Evolutionary conservation across 2,888 invertebrate genomes (phyloP).

Genomic region (Aphidius colemani): DNA sequence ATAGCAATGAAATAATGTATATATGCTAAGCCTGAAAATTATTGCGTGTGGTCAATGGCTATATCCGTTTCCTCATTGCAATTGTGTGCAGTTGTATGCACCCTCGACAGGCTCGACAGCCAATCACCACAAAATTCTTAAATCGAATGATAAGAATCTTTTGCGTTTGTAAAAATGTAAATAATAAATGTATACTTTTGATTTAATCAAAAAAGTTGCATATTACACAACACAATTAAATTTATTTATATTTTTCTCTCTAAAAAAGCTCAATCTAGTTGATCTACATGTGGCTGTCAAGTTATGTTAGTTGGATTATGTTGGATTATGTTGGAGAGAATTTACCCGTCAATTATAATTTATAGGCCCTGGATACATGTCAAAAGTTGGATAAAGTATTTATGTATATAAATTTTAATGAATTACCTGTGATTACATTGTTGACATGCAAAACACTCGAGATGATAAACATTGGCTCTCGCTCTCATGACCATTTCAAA

Average conservation of each 20-base stretch:
- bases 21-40: slow-evolving; percentile 28
- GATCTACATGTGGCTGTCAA: neutral
- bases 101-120: slow-evolving; percentile 49
- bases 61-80: slow-evolving; percentile 54
- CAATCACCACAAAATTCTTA: slow-evolving; percentile 40
- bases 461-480: slow-evolving; percentile 88
- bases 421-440: slow-evolving; percentile 96
- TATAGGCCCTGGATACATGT: too few species aligned
- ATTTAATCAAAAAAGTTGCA: slow-evolving; percentile 13
- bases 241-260: neutral
- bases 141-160: slow-evolving; percentile 7
- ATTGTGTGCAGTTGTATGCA: slow-evolving; percentile 1
- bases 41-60: slow-evolving; percentile 57
- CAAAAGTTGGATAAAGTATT: too few species aligned
- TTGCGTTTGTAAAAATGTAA: slow-evolving; percentile 19
- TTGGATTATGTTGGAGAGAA: neutral
- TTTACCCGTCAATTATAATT: slow-evolving; percentile 5
- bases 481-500: slow-evolving; percentile 97
- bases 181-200: slow-evolving; percentile 36
- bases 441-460: slow-evolving; percentile 94
- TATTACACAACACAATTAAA: neutral
- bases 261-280: too few species aligned
- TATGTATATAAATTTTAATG: too few species aligned
- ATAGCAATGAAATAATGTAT: too few species aligned
- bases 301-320: too few species aligned